Evolutionary conservation across 2,888 invertebrate species (phyloP).

Genomic region (Malacosoma neustria): DNA sequence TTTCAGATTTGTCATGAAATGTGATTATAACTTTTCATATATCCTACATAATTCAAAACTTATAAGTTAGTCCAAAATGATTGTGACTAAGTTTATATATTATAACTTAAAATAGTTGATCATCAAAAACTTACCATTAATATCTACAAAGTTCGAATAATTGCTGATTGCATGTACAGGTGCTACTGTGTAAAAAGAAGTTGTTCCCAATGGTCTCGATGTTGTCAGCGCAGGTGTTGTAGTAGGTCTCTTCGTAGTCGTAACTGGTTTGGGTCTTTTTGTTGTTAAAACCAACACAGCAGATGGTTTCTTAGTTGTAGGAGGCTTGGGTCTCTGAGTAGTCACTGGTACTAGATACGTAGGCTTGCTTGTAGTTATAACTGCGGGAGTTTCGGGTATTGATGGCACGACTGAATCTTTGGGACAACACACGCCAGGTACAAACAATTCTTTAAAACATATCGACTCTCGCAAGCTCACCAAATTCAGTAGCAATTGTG

Average conservation of each 20-base stretch:
- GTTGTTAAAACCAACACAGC: constrained; percentile 40
- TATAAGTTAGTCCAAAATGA: too few relatives aligned
- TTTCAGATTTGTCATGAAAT: too few relatives aligned
- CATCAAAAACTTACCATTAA: constrained; percentile 67
- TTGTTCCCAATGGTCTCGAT: constrained; percentile 36
- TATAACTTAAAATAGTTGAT: too few relatives aligned
- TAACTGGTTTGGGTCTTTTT: constrained; percentile 36
- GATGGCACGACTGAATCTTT: constrained; percentile 52
- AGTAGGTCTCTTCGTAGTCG: constrained; percentile 31
- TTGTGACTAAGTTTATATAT: too few relatives aligned
- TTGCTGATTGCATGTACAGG: constrained; percentile 47
- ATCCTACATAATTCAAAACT: too few relatives aligned
- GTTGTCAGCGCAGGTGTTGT: constrained; percentile 35
- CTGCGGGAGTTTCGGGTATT: constrained; percentile 42
- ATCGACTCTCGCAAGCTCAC: constrained; percentile 88
- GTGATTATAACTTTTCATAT: too few relatives aligned
- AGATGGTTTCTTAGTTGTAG: constrained; percentile 32
- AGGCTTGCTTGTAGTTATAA: constrained; percentile 51
- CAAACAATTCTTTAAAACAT: constrained; percentile 93
- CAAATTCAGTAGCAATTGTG: constrained; percentile 86
- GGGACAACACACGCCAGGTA: constrained; percentile 95
- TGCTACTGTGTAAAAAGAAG: constrained; percentile 61
- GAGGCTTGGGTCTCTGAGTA: constrained; percentile 39
- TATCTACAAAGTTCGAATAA: constrained; percentile 70
- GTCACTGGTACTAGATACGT: constrained; percentile 59